Evolutionary conservation across 1,140 invertebrate species (phyloP), one percentile per base, ranked within the genome.

Genomic region (Campoletis sonorensis): DNA sequence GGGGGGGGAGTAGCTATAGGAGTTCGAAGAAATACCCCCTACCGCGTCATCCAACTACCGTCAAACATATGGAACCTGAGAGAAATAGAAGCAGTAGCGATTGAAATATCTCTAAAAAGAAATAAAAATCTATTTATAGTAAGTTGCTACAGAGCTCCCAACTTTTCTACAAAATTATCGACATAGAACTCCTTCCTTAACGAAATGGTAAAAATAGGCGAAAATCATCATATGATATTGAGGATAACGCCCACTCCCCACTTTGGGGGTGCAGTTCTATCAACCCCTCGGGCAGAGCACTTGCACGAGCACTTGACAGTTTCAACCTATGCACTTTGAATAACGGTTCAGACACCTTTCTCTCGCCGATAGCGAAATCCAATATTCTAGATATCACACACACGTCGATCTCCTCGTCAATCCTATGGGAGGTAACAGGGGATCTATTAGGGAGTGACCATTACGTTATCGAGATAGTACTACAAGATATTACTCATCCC

Each of bases 361-460:
- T 51, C 49, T 16, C 68, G 51, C 49, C 40, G 4, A 61, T 23
- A 10, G 71, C 40, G n/a, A 23, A 11, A 4, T n/a, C 26, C 4
- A 51, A 73, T 21, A 13, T 15, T 1, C 23, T 73, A 21, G 71
- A 73, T 27, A 11, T 73, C 8, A 51, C 71, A 21, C 21, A 45
- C 18, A 0, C 71, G 0, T 13, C 1, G 10, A 13, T 73, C 2
- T 40, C 71, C 16, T 4, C 4, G 2, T 21, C 2, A 15, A 15
- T 8, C 18, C 51, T 0, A n/a, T 73, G 71, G 71, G 10, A 5
- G 21, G 45, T 73, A 1, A 26, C 71, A 8, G 71, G 51, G 1
- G 26, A 73, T 16, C 26, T 73, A n/a, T 45, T 26, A 1, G 71
- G 71, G 0, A 73, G 71, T 23, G 71, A 73, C n/a, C 71, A 73